phyloP scores from a whole-genome alignment of 2,113 vertebrate genomes.

The Galeopterus variegatus region DNA sequence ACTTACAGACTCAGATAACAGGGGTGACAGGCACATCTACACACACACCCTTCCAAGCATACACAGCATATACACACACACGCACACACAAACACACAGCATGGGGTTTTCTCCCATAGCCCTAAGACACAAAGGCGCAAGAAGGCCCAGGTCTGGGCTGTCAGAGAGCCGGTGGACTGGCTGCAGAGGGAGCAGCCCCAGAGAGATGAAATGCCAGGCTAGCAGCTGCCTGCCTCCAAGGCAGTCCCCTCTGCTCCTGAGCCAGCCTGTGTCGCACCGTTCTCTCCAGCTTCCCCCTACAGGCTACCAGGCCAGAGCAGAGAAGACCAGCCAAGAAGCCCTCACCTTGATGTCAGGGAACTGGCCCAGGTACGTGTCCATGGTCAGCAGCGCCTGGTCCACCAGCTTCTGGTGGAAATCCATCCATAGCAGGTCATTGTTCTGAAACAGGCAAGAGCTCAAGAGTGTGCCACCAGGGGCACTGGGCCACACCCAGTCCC shows the following conservation, averaged over 20 bases:
- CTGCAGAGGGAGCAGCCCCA: neutral
- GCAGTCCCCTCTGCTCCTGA: no score
- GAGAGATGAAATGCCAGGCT: neutral
- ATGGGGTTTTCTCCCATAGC: neutral
- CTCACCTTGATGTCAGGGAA: conserved; percentile 99
- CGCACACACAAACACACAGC: no score
- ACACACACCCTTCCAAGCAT: neutral
- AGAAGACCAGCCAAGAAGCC: fast-evolving
- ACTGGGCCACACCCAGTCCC: neutral
- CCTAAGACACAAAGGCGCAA: neutral
- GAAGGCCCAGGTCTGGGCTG: neutral
- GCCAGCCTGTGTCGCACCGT: neutral
- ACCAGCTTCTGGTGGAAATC: conserved; percentile 99
- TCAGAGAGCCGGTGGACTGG: neutral
- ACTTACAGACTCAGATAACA: neutral
- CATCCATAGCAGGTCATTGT: conserved; percentile 97
- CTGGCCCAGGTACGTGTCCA: conserved; percentile 99
- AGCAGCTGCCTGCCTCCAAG: neutral
- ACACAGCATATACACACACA: no score
- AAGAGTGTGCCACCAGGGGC: fast-evolving
- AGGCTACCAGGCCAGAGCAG: neutral
- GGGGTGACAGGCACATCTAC: neutral
- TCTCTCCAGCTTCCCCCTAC: neutral
- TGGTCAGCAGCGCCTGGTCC: conserved; percentile 97
- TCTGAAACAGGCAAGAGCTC: conserved; percentile 88